Base-by-base conservation (phyloP, 2,113 vertebrate species). In the Machaerirhynchus nigripectus region DNA sequence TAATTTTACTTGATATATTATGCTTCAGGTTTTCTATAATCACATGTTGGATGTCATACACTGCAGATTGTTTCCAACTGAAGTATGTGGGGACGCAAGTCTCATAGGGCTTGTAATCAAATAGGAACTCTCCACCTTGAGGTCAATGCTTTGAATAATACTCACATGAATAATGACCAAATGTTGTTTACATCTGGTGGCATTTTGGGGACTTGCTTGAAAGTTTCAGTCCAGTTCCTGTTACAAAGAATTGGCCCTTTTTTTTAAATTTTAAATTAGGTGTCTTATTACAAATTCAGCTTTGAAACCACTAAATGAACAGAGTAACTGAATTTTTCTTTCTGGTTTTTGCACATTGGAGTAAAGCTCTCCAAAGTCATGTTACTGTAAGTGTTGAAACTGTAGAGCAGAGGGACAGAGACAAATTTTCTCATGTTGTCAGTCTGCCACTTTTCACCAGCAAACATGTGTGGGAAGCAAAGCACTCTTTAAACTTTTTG, bases 41-140 rank as follows among this genome's bases (percentile, higher is more conserved):
- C 87, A 93, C 64, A 63, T 61, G 52, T 95, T 94, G 55, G 55
- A 93, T 95, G 87, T 86, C 95, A 95, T 85, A 88, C 47, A 24
- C 27, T 59, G 67, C 92, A 97, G 94, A 96, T 95, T 97, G 85
- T 88, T 97, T 97, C 93, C 95, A 94, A 96, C 87, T 91, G 90
- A 95, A 94, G 42, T 88, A 94, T 83, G 81, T 77, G 59, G 71
- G 69, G 78, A 95, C 39, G 30, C 59, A 94, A 96, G 67, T 96
- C 93, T 93, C 95, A 53, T 21, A 76, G 84, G 94, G 35, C 39
- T 90, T 80, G 87, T 91, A 96, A 97, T 94, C 91, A 93, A 91
- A 87, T 40, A 93, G 30, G 75, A 96, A 78, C 71, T 93, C 22
- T 85, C 63, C 82, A 88, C 82, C 75, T 96, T 90, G 79, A 95